Percentiles rank a stretch among this genome's conserved stretches.
Evolutionary conservation across 2,888 invertebrate species (phyloP).

Genomic region (Cheilosia grossa): DNA sequence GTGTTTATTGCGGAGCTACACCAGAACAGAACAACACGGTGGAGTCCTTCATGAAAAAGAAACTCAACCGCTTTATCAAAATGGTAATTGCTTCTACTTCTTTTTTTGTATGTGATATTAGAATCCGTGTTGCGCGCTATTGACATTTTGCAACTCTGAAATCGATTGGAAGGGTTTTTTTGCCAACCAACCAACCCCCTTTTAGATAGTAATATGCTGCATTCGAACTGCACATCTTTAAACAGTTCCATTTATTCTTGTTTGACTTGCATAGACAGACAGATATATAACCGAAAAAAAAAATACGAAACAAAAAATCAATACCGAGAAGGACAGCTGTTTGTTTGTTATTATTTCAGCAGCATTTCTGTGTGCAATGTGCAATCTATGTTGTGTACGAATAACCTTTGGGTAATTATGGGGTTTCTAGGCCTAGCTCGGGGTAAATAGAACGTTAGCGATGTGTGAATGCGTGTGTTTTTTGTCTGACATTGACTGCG

Average conservation of each 20-base stretch:
- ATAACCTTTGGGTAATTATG: slow-evolving; percentile 58
- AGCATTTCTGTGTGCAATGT: slow-evolving; percentile 19
- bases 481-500: slow-evolving; percentile 47
- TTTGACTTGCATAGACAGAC: slow-evolving; percentile 31
- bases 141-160: slow-evolving; percentile 52
- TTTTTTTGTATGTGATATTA: neutral
- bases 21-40: slow-evolving; percentile 33
- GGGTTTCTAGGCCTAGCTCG: slow-evolving; percentile 52
- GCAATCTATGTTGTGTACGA: slow-evolving; percentile 10
- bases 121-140: slow-evolving; percentile 17
- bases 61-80: slow-evolving; percentile 73
- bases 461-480: slow-evolving; percentile 6
- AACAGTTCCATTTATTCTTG: slow-evolving; percentile 49
- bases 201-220: neutral
- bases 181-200: slow-evolving; percentile 10
- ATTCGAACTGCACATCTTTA: slow-evolving; percentile 46
- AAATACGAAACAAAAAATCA: slow-evolving; percentile 49
- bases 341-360: slow-evolving; percentile 66
- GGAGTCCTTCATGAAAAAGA: slow-evolving; percentile 75
- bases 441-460: slow-evolving; percentile 31
- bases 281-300: neutral
- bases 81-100: slow-evolving; percentile 61
- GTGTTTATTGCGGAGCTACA: neutral
- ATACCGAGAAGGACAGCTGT: slow-evolving; percentile 72
- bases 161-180: slow-evolving; percentile 61